phyloP scores from a whole-genome alignment of 2,113 vertebrate species.

The Cynopterus brachyotis region DNA sequence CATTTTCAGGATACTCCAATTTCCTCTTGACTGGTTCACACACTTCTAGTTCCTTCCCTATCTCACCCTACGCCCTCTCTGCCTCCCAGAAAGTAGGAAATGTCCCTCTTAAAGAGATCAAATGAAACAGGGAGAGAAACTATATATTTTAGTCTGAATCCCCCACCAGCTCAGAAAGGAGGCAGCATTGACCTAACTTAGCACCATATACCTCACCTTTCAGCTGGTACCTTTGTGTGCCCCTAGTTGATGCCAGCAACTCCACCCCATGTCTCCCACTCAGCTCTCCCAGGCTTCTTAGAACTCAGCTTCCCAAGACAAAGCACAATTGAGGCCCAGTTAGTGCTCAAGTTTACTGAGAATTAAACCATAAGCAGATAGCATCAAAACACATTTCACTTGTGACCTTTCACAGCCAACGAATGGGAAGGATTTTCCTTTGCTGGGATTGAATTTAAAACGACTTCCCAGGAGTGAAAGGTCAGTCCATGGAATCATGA shows the following conservation, averaged over 20 bases:
- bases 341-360: constrained; percentile 85
- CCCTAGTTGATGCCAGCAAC: constrained; percentile 53
- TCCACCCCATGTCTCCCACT: constrained; percentile 68
- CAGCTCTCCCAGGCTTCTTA: constrained; percentile 78
- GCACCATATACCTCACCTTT: constrained; percentile 64
- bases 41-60: constrained; percentile 76
- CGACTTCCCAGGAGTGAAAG: constrained; percentile 88
- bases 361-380: constrained; percentile 86
- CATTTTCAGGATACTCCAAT: constrained; percentile 72
- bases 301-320: constrained; percentile 81
- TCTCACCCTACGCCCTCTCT: constrained; percentile 72
- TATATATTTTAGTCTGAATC: constrained; percentile 75
- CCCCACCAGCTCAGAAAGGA: constrained; percentile 70
- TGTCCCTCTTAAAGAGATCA: constrained; percentile 72
- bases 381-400: constrained; percentile 89
- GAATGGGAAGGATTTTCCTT: constrained; percentile 87
- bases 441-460: constrained; percentile 88
- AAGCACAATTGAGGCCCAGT: constrained; percentile 84
- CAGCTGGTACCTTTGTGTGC: constrained; percentile 67
- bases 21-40: constrained; percentile 76
- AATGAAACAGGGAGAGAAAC: constrained; percentile 76
- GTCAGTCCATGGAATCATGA: constrained; percentile 84
- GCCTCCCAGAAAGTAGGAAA: constrained; percentile 76
- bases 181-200: constrained; percentile 65
- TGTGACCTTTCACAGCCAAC: constrained; percentile 89